Evolutionary conservation across 2,113 vertebrate genomes (phyloP).

Genomic region (Gasterosteus nipponicus): DNA sequence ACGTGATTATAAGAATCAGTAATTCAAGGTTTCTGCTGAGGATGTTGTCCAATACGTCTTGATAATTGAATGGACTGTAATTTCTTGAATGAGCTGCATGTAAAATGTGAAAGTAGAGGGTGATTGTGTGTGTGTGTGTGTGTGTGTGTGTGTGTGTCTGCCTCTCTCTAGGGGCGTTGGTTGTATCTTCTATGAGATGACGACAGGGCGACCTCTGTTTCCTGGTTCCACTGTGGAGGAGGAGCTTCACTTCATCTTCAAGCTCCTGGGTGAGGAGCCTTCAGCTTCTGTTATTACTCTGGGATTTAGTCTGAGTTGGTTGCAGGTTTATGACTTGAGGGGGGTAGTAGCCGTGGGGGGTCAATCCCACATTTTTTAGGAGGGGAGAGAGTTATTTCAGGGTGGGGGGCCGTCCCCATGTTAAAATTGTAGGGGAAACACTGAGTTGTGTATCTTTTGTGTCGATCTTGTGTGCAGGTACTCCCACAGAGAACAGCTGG

Average conservation of each 20-base stretch:
- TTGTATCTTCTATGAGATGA: conserved; percentile 94
- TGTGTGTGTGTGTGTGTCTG: background rate
- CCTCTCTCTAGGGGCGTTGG: conserved; percentile 85
- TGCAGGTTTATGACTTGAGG: too few relatives aligned
- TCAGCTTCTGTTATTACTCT: background rate
- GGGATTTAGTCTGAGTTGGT: too few relatives aligned
- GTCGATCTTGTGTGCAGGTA: conserved; percentile 62
- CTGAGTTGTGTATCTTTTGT: fast-evolving
- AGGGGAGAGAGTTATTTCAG: too few relatives aligned
- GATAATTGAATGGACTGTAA: too few relatives aligned
- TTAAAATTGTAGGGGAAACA: too few relatives aligned
- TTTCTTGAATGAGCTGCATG: background rate
- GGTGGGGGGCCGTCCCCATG: too few relatives aligned
- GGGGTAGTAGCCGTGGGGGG: too few relatives aligned
- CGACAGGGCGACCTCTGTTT: conserved; percentile 89
- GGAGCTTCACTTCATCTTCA: conserved; percentile 93
- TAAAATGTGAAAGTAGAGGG: background rate
- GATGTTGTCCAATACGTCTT: too few relatives aligned
- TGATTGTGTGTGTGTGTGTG: background rate
- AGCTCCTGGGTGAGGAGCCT: conserved; percentile 84
- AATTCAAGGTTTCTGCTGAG: too few relatives aligned
- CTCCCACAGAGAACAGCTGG: conserved; percentile 82
- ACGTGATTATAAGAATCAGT: too few relatives aligned
- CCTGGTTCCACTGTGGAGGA: conserved; percentile 92
- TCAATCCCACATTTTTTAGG: too few relatives aligned